These are phyloP conservation scores for Lithophane socia DNA, from an alignment of 2,888 invertebrate genomes.

Conservation along the genomic window DNA sequence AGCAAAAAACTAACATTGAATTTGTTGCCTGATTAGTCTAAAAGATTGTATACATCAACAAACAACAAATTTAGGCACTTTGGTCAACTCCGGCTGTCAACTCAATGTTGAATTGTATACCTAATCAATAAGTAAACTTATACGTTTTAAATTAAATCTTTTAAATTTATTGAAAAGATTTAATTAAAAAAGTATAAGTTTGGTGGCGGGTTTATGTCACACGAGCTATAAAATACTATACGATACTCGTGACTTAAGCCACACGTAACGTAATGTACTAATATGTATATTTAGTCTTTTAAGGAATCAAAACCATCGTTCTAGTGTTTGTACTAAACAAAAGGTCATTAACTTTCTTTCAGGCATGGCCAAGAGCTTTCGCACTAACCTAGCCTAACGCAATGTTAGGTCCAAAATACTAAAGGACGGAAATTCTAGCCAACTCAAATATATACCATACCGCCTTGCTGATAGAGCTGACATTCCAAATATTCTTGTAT, in stretches of 20 bases:
- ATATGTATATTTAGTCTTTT: background rate
- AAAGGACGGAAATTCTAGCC: background rate
- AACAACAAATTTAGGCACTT: no score
- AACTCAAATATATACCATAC: constrained; percentile 2
- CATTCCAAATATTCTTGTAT: background rate
- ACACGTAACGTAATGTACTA: background rate
- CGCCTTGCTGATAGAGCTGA: background rate
- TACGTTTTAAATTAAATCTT: background rate
- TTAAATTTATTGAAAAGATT: background rate
- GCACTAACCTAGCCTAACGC: constrained; percentile 50
- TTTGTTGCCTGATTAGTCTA: no score
- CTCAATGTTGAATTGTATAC: no score
- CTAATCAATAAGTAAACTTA: no score
- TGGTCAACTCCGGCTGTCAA: no score
- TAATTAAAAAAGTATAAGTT: no score
- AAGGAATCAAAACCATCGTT: background rate
- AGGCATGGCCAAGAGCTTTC: constrained; percentile 4
- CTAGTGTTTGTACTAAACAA: constrained; percentile 1
- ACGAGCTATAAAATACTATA: background rate
- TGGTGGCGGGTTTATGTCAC: background rate
- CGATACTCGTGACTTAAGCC: background rate
- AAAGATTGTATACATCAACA: no score
- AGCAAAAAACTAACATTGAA: background rate
- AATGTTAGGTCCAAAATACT: constrained; percentile 15
- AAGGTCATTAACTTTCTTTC: constrained; percentile 26